phyloP scores from a whole-genome alignment of 2,113 vertebrate genomes.

The Verasper variegatus region DNA sequence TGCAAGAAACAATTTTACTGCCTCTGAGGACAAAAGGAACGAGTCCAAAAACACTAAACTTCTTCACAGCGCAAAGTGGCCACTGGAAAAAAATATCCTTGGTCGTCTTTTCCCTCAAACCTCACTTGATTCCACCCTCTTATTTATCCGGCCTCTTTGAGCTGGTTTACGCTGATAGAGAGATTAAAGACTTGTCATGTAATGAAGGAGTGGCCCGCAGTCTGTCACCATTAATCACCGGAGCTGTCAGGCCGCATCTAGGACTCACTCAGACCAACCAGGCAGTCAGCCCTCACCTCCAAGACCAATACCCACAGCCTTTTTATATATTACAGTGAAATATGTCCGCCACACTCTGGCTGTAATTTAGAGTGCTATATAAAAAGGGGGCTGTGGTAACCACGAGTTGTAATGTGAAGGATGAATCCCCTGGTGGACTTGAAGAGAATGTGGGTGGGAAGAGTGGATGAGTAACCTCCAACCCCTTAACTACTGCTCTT shows the following conservation, averaged over 20 bases:
- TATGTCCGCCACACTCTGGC: conserved; percentile 5
- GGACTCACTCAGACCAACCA: conserved; percentile 54
- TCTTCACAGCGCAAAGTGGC: background rate
- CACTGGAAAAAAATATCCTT: background rate
- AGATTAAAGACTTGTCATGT: conserved; percentile 66
- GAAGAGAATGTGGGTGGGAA: conserved; percentile 18
- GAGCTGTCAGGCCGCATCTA: conserved; percentile 62
- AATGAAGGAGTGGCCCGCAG: conserved; percentile 65
- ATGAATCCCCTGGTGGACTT: conserved; percentile 6
- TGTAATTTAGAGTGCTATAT: conserved; percentile 35
- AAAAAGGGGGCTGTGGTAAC: conserved; percentile 15
- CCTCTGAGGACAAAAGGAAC: conserved; percentile 16
- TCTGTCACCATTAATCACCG: conserved; percentile 75
- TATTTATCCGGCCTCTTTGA: conserved; percentile 15
- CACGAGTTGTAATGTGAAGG: conserved; percentile 18
- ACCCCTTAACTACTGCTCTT: background rate
- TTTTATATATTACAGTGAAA: conserved; percentile 20
- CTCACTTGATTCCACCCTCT: background rate
- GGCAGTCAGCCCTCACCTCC: conserved; percentile 40
- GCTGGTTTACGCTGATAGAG: conserved; percentile 50
- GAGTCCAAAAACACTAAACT: background rate
- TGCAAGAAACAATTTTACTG: conserved; percentile 18
- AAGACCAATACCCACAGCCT: conserved; percentile 43
- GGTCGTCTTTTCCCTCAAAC: conserved; percentile 10
- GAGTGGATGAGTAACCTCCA: conserved; percentile 17